phyloP scores from a whole-genome alignment of 2,888 invertebrate genomes.

The Lottia scabra region DNA sequence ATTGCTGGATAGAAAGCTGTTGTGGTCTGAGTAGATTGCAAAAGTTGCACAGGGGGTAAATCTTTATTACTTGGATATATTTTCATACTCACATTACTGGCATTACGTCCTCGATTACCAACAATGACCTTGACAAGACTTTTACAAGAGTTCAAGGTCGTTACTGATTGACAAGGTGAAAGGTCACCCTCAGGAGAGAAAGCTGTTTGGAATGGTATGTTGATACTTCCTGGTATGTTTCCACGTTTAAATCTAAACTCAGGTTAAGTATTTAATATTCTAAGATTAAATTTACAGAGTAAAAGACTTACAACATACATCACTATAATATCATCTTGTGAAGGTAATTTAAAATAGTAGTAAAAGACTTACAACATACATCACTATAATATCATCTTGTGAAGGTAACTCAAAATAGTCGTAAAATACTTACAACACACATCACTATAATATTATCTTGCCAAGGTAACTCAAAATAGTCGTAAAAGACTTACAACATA shows the following conservation, averaged over 20 bases:
- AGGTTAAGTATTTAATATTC: slow-evolving; percentile 16
- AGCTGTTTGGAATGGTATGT: slow-evolving; percentile 88
- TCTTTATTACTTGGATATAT: too few species aligned
- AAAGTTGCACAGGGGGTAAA: too few species aligned
- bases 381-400: too few species aligned
- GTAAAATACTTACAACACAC: too few species aligned
- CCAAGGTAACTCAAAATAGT: too few species aligned
- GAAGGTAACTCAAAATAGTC: too few species aligned
- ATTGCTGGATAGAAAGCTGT: too few species aligned
- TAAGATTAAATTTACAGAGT: background rate
- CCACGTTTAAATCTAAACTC: slow-evolving; percentile 80
- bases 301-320: background rate
- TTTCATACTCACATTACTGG: slow-evolving; percentile 66
- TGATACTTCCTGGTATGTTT: slow-evolving; percentile 84
- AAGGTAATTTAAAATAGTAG: too few species aligned
- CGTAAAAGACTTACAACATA: too few species aligned
- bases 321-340: background rate
- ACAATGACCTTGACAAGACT: slow-evolving; percentile 82
- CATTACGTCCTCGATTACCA: slow-evolving; percentile 81
- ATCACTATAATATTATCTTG: too few species aligned
- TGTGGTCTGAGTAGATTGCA: too few species aligned
- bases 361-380: too few species aligned
- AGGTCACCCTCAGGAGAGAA: slow-evolving; percentile 79
- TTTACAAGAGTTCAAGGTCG: slow-evolving; percentile 74
- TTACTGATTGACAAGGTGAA: slow-evolving; percentile 73